A percentile compares a stretch with the other conserved stretches of the same genome.
phyloP scores from a whole-genome alignment of 2,888 invertebrate species.

The Xanthorhoe designata region DNA sequence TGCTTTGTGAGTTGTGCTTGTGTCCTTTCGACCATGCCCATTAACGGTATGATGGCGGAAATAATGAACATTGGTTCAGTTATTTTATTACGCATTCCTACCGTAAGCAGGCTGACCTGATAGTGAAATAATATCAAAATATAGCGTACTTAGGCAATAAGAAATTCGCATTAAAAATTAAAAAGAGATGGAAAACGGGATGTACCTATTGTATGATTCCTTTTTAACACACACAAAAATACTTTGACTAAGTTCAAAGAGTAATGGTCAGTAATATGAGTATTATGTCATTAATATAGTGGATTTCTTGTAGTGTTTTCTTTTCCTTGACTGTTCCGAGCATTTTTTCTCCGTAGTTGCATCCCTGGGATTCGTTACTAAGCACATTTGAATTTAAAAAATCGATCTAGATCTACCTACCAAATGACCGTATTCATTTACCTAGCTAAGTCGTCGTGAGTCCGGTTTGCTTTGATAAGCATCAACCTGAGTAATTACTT shows the following conservation, averaged over 20 bases:
- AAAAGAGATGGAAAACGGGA: no score
- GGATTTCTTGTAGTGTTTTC: no score
- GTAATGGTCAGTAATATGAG: no score
- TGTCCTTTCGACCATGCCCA: constrained; percentile 45
- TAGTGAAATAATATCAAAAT: background rate
- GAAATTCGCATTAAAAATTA: no score
- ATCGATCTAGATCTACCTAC: background rate
- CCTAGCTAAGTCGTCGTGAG: constrained; percentile 10
- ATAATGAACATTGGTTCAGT: constrained; percentile 43
- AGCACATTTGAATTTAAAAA: background rate
- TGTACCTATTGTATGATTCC: no score
- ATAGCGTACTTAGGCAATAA: no score
- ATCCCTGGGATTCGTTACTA: no score
- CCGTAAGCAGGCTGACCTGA: constrained; percentile 10
- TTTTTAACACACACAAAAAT: no score
- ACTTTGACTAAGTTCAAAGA: no score
- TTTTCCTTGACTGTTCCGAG: no score
- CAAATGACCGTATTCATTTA: background rate
- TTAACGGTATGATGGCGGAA: constrained; percentile 50
- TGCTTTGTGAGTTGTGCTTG: constrained; percentile 41
- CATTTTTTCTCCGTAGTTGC: no score
- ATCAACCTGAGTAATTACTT: constrained; percentile 15
- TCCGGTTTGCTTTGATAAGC: constrained; percentile 22
- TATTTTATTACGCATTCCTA: constrained; percentile 11
- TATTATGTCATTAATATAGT: no score